Evolutionary conservation across 2,113 vertebrate species (phyloP).

Genomic region (Pyrgilauda ruficollis): DNA sequence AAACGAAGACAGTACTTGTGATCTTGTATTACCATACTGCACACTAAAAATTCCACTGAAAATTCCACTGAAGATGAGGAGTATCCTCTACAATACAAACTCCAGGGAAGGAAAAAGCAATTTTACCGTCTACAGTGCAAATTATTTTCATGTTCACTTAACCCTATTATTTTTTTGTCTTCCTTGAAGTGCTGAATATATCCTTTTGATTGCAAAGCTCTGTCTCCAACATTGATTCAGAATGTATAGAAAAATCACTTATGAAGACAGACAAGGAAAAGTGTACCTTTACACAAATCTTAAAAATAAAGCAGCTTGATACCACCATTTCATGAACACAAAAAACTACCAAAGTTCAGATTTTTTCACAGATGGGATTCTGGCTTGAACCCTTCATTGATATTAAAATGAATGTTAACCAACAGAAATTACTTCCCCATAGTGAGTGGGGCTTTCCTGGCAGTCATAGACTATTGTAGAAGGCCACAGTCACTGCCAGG

Average conservation of each 20-base stretch:
- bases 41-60: neutral
- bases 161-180: neutral
- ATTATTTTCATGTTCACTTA: neutral
- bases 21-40: neutral
- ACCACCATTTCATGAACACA: neutral
- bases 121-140: neutral
- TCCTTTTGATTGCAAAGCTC: neutral
- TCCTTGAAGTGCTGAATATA: neutral
- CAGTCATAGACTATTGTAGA: neutral
- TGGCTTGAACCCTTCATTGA: neutral
- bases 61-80: neutral
- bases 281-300: neutral
- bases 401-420: neutral
- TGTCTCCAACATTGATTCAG: neutral
- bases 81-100: neutral
- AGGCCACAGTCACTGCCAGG: neutral
- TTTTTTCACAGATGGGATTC: neutral
- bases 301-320: neutral
- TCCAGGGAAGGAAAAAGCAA: neutral
- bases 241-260: neutral
- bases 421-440: neutral
- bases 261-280: neutral
- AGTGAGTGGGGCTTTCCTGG: neutral
- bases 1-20: neutral
- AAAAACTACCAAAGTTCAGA: neutral